Evolutionary conservation across 1,140 invertebrate species (phyloP).

Genomic region (Agrypnia vestita): DNA sequence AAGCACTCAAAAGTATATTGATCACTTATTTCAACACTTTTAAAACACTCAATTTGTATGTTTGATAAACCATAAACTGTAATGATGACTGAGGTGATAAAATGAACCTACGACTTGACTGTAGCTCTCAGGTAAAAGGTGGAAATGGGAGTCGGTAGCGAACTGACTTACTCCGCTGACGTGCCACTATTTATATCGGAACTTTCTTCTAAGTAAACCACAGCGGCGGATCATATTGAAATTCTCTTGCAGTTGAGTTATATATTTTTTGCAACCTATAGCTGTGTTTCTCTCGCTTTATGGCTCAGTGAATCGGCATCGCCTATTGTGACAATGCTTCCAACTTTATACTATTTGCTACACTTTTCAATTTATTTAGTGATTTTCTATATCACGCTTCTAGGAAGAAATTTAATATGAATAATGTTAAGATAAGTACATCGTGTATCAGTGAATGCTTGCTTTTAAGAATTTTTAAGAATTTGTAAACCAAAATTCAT

Average conservation of each 20-base stretch:
- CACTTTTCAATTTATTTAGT: conserved; percentile 59
- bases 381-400: conserved; percentile 35
- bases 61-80: background rate
- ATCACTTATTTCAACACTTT: no score
- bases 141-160: conserved; percentile 51
- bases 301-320: conserved; percentile 53
- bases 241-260: conserved; percentile 49
- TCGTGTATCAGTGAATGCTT: no score
- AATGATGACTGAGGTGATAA: background rate
- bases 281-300: conserved; percentile 56
- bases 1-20: no score
- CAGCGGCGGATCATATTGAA: conserved; percentile 56
- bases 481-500: no score
- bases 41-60: background rate
- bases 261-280: conserved; percentile 48
- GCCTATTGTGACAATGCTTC: conserved; percentile 51
- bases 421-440: no score
- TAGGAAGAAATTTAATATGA: conserved; percentile 11
- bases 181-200: conserved; percentile 58
- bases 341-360: conserved; percentile 44
- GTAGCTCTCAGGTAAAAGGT: conserved; percentile 47
- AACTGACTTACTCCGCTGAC: conserved; percentile 56
- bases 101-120: conserved; percentile 46
- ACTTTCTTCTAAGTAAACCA: conserved; percentile 59
- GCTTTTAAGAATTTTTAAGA: no score